Percentiles rank a stretch among this genome's conserved stretches.
Conservation (phyloP, 2,888 invertebrate species). For the Mesorhabditis sp. region DNA sequence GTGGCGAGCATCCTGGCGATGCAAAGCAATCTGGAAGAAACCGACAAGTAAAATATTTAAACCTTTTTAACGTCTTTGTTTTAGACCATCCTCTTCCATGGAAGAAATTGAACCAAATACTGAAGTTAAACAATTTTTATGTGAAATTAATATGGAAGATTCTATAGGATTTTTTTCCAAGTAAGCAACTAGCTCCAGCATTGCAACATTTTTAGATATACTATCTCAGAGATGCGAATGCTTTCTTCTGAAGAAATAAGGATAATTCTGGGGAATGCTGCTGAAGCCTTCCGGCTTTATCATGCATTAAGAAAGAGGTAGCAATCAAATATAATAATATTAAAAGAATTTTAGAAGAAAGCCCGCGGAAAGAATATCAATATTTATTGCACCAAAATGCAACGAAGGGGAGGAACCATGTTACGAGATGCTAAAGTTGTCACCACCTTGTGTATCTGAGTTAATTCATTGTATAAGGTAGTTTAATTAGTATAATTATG, state of each 20-base stretch:
- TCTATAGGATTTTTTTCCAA: not conserved
- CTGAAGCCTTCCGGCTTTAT: not conserved
- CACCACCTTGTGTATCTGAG: not conserved
- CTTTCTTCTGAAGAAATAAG: not conserved
- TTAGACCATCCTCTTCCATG: not conserved
- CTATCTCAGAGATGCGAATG: not conserved
- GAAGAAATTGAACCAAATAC: conserved; percentile 4
- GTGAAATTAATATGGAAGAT: not conserved
- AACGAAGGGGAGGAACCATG: not conserved
- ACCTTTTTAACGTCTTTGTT: not conserved
- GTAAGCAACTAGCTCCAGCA: not conserved
- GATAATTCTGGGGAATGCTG: not conserved
- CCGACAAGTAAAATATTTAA: conserved; percentile 3
- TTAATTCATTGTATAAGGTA: not conserved
- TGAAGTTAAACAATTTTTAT: not conserved
- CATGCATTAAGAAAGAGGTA: not conserved
- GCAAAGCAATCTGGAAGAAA: not conserved
- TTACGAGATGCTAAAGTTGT: not conserved
- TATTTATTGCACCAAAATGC: not conserved
- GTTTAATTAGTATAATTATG: not conserved
- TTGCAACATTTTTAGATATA: not conserved
- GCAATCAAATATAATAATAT: not conserved
- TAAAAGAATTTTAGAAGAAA: too few relatives aligned
- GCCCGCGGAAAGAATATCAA: too few relatives aligned
- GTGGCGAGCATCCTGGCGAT: not conserved